Base-by-base conservation (phyloP, 2,888 invertebrate species). In the Protula sp. region DNA sequence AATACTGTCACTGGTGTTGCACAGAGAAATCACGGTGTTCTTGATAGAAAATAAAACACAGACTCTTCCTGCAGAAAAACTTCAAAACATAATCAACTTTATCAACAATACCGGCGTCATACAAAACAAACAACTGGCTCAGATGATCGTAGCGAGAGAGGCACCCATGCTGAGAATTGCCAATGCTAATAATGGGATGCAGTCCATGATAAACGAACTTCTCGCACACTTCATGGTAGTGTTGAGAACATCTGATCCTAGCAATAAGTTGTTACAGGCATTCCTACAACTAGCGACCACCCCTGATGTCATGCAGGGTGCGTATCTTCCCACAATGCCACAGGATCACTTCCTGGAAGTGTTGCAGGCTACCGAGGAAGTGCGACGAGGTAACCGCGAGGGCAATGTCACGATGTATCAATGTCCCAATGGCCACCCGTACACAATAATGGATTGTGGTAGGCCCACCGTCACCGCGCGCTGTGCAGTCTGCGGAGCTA, bases 391-490 rank as follows among this genome's bases (percentile, higher is more conserved):
- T 14, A 38, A 19, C 9, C 9, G 38, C 19, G 38, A 38, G 9
- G 38, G 38, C 9, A 38, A 38, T 19, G 9, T 14, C 19, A 19
- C 19, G 9, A 14, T 38, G 9, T 38, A 38, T 19, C 9, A 68
- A 47, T 76, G 76, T 67, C 75, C 74, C 24, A 74, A 74, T 66
- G 75, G 75, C 57, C 75, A 76, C 61, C 68, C 71, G n/a, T 76
- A 75, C 62, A 59, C 73, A 1, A 73, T 76, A 47, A 74, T 72
- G 58, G 61, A 75, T 26, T 61, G 38, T 19, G 38, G 38, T 38
- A 38, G 19, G 9, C 38, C 38, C 9, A 19, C 38, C 38, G 19
- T 38, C 19, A 19, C 19, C 9, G 38, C 9, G 9, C 29, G 22
- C 5, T 65, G 63, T 31, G 26, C 5, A 14, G 48, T 30, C 9